Evolutionary conservation across 2,797 vertebrate species (phyloP), one percentile per base, ranked within the genome.

Genomic region (Nannoperca australis): DNA sequence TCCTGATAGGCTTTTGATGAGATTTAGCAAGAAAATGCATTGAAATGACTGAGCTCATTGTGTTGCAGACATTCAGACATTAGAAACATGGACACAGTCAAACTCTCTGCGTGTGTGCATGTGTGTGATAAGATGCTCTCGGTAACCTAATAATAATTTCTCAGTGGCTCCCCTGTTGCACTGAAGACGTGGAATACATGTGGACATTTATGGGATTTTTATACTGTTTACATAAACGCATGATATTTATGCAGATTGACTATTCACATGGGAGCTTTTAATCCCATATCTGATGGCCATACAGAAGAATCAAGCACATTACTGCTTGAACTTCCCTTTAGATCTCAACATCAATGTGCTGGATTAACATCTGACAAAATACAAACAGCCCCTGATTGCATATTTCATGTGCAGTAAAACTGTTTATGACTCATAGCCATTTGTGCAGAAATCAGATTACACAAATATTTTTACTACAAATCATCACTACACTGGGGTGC

Each of bases 331-430:
- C 78, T 76, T 86, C 73, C 63, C 63, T 64, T 88, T 55, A 73
- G 88, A 86, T 89, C 85, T 80, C 10, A 0, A 85, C 87, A 80
- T 89, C 84, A 86, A 67, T 84, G 56, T 13, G 50, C 60, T 90
- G 86, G 91, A 90, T 84, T 78, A 81, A 89, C 81, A 84, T 93
- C 87, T 90, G 80, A 90, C 81, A 73, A 79, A 83, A 76, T 50
- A 49, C 73, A 38, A 45, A 64, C 60, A 53, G 74, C 22, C 13
- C 70, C 78, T 82, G 80, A 82, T 85, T 78, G 75, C 60, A 81
- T 61, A 81, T 86, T 89, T 92, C 78, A 84, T 85, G 64, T 81
- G 78, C 82, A 80, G 56, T 88, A 79, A 91, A 87, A 86, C 51
- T 66, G 63, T 89, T 84, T 73, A 73, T 85, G 71, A 77, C 73